A percentile compares a stretch with the other conserved stretches of the same genome.
These are phyloP conservation scores for Protobothrops flavoviridis DNA, from an alignment of 2,113 vertebrate species.

Conservation along the genomic window DNA sequence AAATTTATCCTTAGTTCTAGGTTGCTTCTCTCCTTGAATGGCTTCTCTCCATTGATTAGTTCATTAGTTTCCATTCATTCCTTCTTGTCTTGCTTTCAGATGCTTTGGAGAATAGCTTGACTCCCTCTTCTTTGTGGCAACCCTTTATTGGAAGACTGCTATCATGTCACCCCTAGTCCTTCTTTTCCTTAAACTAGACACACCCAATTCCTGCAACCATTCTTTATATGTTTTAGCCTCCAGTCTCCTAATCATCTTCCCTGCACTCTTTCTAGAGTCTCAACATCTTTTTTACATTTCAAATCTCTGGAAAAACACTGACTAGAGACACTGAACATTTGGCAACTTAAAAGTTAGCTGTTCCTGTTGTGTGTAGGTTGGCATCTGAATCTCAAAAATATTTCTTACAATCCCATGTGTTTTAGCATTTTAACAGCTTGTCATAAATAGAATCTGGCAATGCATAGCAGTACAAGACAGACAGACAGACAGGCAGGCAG, in stretches of 20 bases:
- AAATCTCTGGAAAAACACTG: not conserved
- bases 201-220: too few species aligned
- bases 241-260: not conserved
- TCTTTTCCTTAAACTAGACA: not conserved
- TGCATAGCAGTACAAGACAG: not conserved
- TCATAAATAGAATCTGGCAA: conserved; percentile 9
- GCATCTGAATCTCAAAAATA: conserved; percentile 7
- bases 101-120: not conserved
- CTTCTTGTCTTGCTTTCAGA: not conserved
- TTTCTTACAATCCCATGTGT: not conserved
- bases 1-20: not conserved
- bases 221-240: not conserved
- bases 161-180: not conserved
- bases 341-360: not conserved
- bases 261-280: not conserved
- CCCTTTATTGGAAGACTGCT: not conserved
- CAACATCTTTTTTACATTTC: not conserved
- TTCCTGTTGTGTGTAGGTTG: conserved; percentile 16
- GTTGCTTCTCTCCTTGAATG: not conserved
- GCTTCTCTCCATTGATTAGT: not conserved
- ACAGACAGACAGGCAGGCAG: not conserved
- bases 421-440: conserved; percentile 31
- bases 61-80: not conserved
- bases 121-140: not conserved
- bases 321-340: not conserved